Percentiles rank a stretch among this genome's conserved stretches.
phyloP scores from a whole-genome alignment of 2,797 vertebrate genomes.

The Emydoidea blandingii region DNA sequence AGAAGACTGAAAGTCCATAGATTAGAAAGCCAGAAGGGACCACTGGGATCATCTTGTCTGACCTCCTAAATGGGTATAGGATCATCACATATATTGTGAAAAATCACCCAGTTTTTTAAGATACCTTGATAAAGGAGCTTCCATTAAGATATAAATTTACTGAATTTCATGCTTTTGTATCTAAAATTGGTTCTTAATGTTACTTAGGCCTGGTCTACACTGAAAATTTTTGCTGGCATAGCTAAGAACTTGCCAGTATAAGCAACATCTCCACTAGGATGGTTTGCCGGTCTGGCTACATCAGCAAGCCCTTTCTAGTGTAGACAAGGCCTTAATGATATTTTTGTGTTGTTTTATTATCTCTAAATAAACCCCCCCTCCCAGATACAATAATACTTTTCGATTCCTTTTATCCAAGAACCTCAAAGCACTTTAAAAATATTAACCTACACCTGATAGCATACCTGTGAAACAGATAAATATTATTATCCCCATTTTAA shows the following conservation, averaged over 20 bases:
- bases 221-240: neutral
- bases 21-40: neutral
- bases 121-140: constrained; percentile 27
- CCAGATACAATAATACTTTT: neutral
- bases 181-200: neutral
- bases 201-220: neutral
- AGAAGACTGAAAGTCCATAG: neutral
- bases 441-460: neutral
- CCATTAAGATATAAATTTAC: neutral
- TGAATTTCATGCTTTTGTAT: constrained; percentile 37
- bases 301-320: neutral
- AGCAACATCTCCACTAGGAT: neutral
- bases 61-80: neutral
- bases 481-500: neutral
- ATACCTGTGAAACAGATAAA: neutral
- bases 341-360: neutral
- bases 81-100: neutral
- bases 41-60: neutral
- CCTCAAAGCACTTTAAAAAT: constrained; percentile 8
- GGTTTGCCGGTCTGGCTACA: neutral
- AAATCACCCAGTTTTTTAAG: neutral
- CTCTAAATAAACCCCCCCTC: neutral
- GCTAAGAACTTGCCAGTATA: neutral
- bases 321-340: neutral
- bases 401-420: neutral